These are phyloP conservation scores for Rhinoderma darwinii DNA, from an alignment of 2,113 vertebrate genomes.

Conservation along the genomic window DNA sequence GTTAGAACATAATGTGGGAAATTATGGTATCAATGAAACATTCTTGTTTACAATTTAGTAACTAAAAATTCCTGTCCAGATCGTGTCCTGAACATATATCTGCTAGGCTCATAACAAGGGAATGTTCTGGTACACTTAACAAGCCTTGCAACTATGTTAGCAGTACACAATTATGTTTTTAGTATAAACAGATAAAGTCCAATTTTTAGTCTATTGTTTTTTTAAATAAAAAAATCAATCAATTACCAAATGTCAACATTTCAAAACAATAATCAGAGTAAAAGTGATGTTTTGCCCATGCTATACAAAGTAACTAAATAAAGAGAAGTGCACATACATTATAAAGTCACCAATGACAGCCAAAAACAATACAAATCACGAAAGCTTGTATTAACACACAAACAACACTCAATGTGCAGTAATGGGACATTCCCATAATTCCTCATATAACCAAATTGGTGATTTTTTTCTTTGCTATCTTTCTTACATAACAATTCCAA, in stretches of 20 bases:
- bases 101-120: too few species aligned
- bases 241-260: too few species aligned
- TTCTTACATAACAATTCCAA: background rate
- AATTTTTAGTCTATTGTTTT: background rate
- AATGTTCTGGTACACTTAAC: background rate
- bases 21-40: too few species aligned
- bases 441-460: too few species aligned
- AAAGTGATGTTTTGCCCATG: too few species aligned
- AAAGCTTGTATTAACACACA: background rate
- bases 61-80: too few species aligned
- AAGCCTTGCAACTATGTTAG: background rate
- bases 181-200: background rate
- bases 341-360: background rate
- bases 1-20: too few species aligned
- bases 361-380: background rate
- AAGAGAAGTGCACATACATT: background rate
- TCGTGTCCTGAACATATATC: too few species aligned
- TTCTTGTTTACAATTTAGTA: too few species aligned
- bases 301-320: background rate
- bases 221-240: too few species aligned
- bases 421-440: background rate
- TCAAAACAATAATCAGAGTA: too few species aligned
- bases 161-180: background rate
- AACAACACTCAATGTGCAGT: background rate
- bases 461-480: background rate